phyloP scores from a whole-genome alignment of 2,113 vertebrate genomes.

The Brachyistius frenatus region DNA sequence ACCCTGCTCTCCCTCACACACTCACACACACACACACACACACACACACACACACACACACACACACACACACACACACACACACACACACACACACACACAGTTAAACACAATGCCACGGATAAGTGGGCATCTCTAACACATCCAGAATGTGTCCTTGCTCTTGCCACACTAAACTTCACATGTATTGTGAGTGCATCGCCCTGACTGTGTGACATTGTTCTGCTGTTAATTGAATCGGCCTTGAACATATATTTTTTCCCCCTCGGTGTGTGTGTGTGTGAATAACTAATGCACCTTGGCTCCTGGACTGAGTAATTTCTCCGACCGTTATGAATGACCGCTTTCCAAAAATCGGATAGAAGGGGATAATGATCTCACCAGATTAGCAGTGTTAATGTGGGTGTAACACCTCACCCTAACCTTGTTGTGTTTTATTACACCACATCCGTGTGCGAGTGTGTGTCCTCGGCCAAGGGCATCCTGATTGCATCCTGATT shows the following conservation, averaged over 20 bases:
- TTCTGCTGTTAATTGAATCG: slow-evolving; percentile 56
- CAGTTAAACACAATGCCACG: neutral
- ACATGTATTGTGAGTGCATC: slow-evolving; percentile 2
- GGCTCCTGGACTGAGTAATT: neutral
- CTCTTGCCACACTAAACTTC: slow-evolving; percentile 56
- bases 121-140: slow-evolving; percentile 18
- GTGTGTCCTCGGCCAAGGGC: slow-evolving; percentile 76
- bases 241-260: slow-evolving; percentile 37
- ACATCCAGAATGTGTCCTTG: slow-evolving; percentile 55
- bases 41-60: slow-evolving; percentile 64
- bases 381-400: slow-evolving; percentile 77
- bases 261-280: slow-evolving; percentile 42
- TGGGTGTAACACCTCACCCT: slow-evolving; percentile 68
- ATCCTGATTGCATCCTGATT: slow-evolving; percentile 53
- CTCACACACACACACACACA: slow-evolving; percentile 24
- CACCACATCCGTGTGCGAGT: slow-evolving; percentile 32
- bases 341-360: slow-evolving; percentile 48
- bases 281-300: slow-evolving; percentile 62
- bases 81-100: slow-evolving; percentile 28
- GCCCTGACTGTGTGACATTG: slow-evolving; percentile 43
- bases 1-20: slow-evolving; percentile 62
- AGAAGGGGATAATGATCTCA: slow-evolving; percentile 67
- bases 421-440: slow-evolving; percentile 78
- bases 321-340: slow-evolving; percentile 62
- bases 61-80: slow-evolving; percentile 52